Percentiles rank a stretch among this genome's conserved stretches.
Evolutionary conservation across 1,140 invertebrate species (phyloP).

Genomic region (Macrobrachium nipponense): DNA sequence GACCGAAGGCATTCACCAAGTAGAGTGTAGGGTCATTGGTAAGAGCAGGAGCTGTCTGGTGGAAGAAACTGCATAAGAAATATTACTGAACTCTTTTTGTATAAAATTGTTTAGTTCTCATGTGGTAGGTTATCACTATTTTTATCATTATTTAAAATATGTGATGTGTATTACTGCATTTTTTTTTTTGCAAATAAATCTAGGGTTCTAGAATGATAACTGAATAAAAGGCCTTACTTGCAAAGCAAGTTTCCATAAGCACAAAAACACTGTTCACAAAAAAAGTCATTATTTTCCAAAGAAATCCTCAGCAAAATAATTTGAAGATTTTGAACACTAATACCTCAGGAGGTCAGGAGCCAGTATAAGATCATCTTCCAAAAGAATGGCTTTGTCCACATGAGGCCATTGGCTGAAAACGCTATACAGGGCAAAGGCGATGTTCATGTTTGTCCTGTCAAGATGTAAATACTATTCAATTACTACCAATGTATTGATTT

Average conservation of each 20-base stretch:
- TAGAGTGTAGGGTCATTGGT: slow-evolving; percentile 21
- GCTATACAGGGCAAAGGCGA: slow-evolving; percentile 30
- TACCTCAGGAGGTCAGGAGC: slow-evolving; percentile 46
- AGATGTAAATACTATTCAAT: too few species aligned
- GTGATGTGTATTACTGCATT: too few species aligned
- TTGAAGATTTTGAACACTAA: background rate
- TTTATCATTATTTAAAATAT: too few species aligned
- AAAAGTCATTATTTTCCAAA: too few species aligned
- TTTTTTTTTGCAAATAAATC: too few species aligned
- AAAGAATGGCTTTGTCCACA: slow-evolving; percentile 42
- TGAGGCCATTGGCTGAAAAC: slow-evolving; percentile 26
- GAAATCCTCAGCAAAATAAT: background rate
- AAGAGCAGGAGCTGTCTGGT: slow-evolving; percentile 5
- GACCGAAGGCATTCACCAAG: slow-evolving; percentile 44
- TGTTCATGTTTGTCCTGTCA: slow-evolving; percentile 40
- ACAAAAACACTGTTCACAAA: background rate
- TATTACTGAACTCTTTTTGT: too few species aligned
- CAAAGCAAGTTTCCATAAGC: too few species aligned
- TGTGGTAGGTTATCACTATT: too few species aligned
- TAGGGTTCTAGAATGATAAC: too few species aligned
- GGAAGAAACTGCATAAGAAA: slow-evolving; percentile 26
- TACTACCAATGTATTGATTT: background rate
- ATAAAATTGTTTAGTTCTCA: too few species aligned
- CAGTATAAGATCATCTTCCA: slow-evolving; percentile 45
- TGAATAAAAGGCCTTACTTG: too few species aligned